Base-by-base conservation (phyloP, 92 coral and sea anemone species). In the Umimayanthus kanabou region DNA sequence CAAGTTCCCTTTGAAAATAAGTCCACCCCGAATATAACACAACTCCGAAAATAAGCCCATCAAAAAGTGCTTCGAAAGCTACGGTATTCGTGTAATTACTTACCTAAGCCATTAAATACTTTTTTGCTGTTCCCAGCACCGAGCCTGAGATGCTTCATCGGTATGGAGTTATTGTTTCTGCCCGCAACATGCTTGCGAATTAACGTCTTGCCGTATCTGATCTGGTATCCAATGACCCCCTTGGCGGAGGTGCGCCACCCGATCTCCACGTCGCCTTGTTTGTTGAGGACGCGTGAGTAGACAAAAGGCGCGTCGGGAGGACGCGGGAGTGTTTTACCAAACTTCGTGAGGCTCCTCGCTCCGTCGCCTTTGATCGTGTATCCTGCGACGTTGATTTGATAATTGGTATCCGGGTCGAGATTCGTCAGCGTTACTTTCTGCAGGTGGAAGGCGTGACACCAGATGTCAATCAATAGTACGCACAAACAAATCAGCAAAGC, bases 331-430 rank as follows among this genome's bases (percentile, higher is more conserved):
- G 98, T 95, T 89, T 92, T 95, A 29, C 90, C 96, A 8, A 88
- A 85, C 39, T 40, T 79, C 28, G 96, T 89, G 16, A 58, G 80
- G 85, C 98, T 95, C 64, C 91, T 67, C 18, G 94, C 90, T 7
- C 99, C 98, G 61, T 91, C 98, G 40, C 99, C 99, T 85, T 97
- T 97, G 16, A 90, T 91, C 6, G 99, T 94, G 84, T 87, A 91
- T 16, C 92, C 95, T 50, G 98, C 95, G 15, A 94, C 97, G 30
- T 90, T 85, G 69, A 97, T 92, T 65, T 94, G 93, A 89, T 97
- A 97, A 4, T 93, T 96, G n/a, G 95, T 93, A 49, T 95, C 99
- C 4, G 99, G 94, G 1, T 89, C 85, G 6, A 97, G 94, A 20
- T 75, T 81, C 22, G 86, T 91, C 64, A 97, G 90, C 71, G 85